phyloP scores from a whole-genome alignment of 2,797 vertebrate genomes.

The Anas capensis region DNA sequence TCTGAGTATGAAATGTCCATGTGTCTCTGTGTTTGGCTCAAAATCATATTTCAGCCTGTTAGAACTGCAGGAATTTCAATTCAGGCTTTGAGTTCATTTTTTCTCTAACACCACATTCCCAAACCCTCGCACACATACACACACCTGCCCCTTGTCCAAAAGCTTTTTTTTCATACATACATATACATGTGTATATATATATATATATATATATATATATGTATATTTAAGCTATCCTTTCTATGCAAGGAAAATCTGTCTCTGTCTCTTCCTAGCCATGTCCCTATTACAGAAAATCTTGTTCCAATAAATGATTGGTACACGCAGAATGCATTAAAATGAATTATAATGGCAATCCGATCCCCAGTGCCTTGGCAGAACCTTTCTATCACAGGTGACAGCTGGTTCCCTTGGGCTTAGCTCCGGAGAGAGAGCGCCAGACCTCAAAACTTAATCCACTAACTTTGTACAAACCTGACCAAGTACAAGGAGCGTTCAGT shows the following conservation, averaged over 20 bases:
- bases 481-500: background rate
- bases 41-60: background rate
- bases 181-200: no score
- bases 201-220: no score
- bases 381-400: conserved; percentile 69
- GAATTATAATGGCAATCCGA: conserved; percentile 66
- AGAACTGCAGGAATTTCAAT: background rate
- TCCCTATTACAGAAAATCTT: conserved; percentile 60
- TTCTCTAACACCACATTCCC: background rate
- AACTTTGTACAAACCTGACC: conserved; percentile 26
- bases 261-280: conserved; percentile 44
- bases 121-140: background rate
- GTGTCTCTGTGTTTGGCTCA: background rate
- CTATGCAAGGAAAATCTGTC: conserved; percentile 32
- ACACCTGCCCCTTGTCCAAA: background rate
- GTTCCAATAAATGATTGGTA: conserved; percentile 72
- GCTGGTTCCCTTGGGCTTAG: conserved; percentile 40
- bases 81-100: background rate
- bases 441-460: conserved; percentile 47
- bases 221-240: conserved; percentile 49
- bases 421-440: conserved; percentile 2
- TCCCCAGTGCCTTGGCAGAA: background rate
- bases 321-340: conserved; percentile 66
- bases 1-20: background rate
- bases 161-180: background rate